These are phyloP conservation scores for Alentia gelatinosa DNA, from an alignment of 2,888 invertebrate genomes.

Conservation along the genomic window DNA sequence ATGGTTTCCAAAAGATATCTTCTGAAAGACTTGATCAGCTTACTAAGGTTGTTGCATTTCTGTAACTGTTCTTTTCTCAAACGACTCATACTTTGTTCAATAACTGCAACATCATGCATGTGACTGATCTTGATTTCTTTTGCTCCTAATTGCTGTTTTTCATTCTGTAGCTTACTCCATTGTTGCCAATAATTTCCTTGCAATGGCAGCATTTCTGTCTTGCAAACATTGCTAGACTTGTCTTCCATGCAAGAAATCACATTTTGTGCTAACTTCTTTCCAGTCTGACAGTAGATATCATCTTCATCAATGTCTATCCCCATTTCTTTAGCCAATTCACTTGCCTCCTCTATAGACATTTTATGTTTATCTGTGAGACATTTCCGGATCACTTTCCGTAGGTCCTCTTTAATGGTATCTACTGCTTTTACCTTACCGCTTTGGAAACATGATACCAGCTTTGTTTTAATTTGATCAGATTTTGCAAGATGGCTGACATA, in stretches of 20 bases:
- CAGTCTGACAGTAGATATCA: not conserved
- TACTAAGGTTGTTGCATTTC: not conserved
- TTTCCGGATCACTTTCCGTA: not conserved
- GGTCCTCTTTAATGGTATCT: not conserved
- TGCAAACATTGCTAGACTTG: not conserved
- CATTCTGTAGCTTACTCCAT: not conserved
- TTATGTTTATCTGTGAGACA: not conserved
- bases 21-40: not conserved
- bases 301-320: not conserved
- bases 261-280: not conserved
- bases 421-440: not conserved
- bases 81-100: not conserved
- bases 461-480: not conserved
- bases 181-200: not conserved
- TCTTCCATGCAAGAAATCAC: not conserved
- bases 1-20: not conserved
- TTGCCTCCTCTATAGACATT: not conserved
- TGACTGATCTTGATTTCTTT: not conserved
- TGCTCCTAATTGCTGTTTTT: not conserved
- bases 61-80: not conserved
- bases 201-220: not conserved
- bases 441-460: not conserved
- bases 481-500: not conserved
- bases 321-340: not conserved
- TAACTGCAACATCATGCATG: not conserved